A percentile compares a stretch with the other conserved stretches of the same genome.
These are phyloP conservation scores for Hydriomena furcata DNA, from an alignment of 2,888 invertebrate genomes.

Conservation along the genomic window DNA sequence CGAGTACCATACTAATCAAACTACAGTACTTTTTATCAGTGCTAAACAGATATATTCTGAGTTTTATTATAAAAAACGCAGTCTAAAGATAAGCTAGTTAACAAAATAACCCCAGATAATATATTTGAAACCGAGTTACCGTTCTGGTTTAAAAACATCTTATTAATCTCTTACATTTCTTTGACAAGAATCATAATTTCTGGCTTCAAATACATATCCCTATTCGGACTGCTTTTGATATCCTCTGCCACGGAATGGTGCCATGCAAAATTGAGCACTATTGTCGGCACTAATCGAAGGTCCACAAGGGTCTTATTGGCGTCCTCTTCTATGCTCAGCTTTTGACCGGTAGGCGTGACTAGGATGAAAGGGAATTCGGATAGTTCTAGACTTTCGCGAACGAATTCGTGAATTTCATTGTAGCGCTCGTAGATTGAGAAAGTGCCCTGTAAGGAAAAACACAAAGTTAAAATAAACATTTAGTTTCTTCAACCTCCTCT, in stretches of 20 bases:
- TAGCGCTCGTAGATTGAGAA: constrained; percentile 93
- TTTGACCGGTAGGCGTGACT: constrained; percentile 87
- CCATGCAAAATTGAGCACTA: constrained; percentile 90
- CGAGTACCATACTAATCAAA: no score
- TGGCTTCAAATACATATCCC: constrained; percentile 88
- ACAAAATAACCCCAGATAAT: no score
- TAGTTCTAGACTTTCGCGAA: constrained; percentile 89
- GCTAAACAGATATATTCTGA: no score
- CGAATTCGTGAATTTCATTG: constrained; percentile 89
- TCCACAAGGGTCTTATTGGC: constrained; percentile 90
- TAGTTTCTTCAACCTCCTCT: no score
- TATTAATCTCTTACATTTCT: constrained; percentile 45
- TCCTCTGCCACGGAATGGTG: constrained; percentile 80
- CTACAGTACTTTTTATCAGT: no score
- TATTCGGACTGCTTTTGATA: constrained; percentile 76
- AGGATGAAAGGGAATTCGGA: constrained; percentile 88
- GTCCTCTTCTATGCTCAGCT: constrained; percentile 85
- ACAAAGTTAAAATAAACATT: no score
- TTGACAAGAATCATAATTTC: constrained; percentile 89
- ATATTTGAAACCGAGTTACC: no score
- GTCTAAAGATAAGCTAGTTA: no score
- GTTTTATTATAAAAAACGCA: no score
- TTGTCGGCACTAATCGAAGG: constrained; percentile 91
- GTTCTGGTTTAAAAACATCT: no score
- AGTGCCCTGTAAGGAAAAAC: constrained; percentile 86